A percentile compares a stretch with the other conserved stretches of the same genome.
phyloP scores from a whole-genome alignment of 1,140 invertebrate genomes.

The Thrips palmi region DNA sequence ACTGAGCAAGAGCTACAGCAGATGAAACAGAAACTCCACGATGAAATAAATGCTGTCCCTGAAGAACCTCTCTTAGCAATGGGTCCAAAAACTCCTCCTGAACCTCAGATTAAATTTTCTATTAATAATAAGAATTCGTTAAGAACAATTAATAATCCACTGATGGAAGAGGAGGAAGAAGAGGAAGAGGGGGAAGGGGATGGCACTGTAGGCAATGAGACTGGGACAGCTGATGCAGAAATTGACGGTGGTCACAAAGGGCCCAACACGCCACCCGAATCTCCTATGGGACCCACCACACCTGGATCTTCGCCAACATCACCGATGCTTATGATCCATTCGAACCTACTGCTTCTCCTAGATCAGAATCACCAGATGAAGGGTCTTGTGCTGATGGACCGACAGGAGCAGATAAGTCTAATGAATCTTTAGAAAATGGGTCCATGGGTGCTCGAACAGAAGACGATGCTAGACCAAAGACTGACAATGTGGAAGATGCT shows the following conservation, averaged over 20 bases:
- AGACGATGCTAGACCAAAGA: no score
- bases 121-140: slow-evolving; percentile 35
- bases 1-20: slow-evolving; percentile 9
- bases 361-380: slow-evolving; percentile 17
- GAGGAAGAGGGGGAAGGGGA: slow-evolving; percentile 19
- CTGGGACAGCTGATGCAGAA: slow-evolving; percentile 26
- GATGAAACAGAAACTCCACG: slow-evolving; percentile 6
- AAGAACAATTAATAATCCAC: slow-evolving; percentile 36
- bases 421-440: slow-evolving; percentile 8
- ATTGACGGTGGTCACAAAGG: slow-evolving; percentile 26
- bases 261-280: slow-evolving; percentile 43
- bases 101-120: slow-evolving; percentile 49
- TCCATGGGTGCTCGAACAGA: slow-evolving; percentile 3
- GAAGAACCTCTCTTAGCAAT: slow-evolving; percentile 15
- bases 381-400: background rate
- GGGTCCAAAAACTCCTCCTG: slow-evolving; percentile 57
- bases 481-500: no score
- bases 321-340: slow-evolving; percentile 73
- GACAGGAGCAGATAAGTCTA: slow-evolving; percentile 6
- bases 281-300: slow-evolving; percentile 22
- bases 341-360: slow-evolving; percentile 54
- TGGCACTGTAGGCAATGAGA: slow-evolving; percentile 19
- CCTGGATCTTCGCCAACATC: slow-evolving; percentile 36
- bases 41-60: slow-evolving; percentile 3
- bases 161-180: slow-evolving; percentile 30